phyloP scores from a whole-genome alignment of 2,113 vertebrate genomes.

The Microcebus jonahi region DNA sequence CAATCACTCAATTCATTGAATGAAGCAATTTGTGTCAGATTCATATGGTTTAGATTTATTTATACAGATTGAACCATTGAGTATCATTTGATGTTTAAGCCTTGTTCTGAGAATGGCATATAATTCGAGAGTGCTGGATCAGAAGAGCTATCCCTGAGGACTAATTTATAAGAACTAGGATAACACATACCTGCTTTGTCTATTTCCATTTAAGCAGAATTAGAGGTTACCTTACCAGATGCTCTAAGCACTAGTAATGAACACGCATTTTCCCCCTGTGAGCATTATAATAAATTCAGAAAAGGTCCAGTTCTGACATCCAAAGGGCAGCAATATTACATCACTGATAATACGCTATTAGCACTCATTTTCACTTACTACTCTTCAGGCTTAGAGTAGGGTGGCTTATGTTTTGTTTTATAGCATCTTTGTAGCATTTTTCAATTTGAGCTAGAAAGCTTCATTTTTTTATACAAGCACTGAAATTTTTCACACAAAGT shows the following conservation, averaged over 20 bases:
- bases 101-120: slow-evolving; percentile 51
- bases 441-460: not conserved
- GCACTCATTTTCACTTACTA: slow-evolving; percentile 49
- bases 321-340: slow-evolving; percentile 43
- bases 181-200: slow-evolving; percentile 64
- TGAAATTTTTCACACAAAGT: slow-evolving; percentile 21
- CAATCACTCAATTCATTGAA: slow-evolving; percentile 49
- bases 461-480: not conserved
- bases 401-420: slow-evolving; percentile 28
- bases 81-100: slow-evolving; percentile 54
- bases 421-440: not conserved
- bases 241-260: slow-evolving; percentile 54
- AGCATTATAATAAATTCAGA: slow-evolving; percentile 66
- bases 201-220: slow-evolving; percentile 72
- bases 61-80: slow-evolving; percentile 57
- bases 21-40: slow-evolving; percentile 63
- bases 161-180: slow-evolving; percentile 53
- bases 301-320: slow-evolving; percentile 62
- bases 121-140: slow-evolving; percentile 61
- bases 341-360: slow-evolving; percentile 59
- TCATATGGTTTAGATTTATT: slow-evolving; percentile 63
- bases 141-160: slow-evolving; percentile 51
- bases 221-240: slow-evolving; percentile 68
- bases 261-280: slow-evolving; percentile 40
- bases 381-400: not conserved